Evolutionary conservation across 2,888 invertebrate species (phyloP).

Genomic region (Aphidius colemani): DNA sequence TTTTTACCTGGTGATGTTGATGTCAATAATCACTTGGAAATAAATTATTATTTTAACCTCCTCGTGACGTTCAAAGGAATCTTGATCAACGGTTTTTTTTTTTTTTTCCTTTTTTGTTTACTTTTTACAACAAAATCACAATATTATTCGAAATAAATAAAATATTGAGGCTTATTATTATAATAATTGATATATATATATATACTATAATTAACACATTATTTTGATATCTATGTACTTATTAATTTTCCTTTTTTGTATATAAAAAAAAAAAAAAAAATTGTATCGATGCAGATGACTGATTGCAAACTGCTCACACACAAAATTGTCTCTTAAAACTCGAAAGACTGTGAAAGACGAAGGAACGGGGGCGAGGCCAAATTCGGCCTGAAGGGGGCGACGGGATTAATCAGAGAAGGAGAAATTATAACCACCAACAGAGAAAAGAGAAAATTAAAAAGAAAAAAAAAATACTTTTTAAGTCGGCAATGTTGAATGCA

Average conservation of each 20-base stretch:
- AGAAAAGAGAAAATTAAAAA: no score
- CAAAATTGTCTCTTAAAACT: constrained; percentile 27
- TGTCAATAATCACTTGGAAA: no score
- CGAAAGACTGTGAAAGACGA: constrained; percentile 41
- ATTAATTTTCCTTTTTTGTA: constrained; percentile 39
- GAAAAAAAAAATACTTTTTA: no score
- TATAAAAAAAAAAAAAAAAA: constrained; percentile 37
- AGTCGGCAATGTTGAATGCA: no score
- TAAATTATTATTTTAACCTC: no score
- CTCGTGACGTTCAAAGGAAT: no score
- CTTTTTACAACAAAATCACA: constrained; percentile 20
- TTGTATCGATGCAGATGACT: constrained; percentile 42
- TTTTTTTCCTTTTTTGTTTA: constrained; percentile 10
- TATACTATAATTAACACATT: no score
- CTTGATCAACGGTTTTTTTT: neutral
- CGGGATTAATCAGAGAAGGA: neutral
- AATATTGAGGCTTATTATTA: no score
- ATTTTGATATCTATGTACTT: constrained; percentile 32
- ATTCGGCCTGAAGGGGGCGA: constrained; percentile 38
- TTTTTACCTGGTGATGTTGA: constrained; percentile 14
- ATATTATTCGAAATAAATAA: no score
- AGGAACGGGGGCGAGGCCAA: constrained; percentile 43
- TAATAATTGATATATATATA: no score
- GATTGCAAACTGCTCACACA: constrained; percentile 39
- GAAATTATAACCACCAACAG: no score